Conservation (phyloP, 2,113 vertebrate species). For the Microtus richardsoni region DNA sequence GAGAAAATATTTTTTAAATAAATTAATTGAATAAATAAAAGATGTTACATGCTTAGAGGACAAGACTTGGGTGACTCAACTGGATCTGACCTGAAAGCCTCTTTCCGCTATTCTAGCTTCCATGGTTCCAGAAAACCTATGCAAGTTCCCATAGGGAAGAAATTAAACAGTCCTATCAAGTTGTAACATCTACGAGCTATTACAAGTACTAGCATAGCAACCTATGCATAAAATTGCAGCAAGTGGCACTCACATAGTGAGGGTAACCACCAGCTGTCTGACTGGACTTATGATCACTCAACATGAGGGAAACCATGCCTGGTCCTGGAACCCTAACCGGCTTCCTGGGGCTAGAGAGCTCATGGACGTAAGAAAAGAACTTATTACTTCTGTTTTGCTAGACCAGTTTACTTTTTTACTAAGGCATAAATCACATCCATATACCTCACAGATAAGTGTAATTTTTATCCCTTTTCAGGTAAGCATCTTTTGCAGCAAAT, state of each 20-base stretch:
- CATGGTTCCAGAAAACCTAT: not conserved
- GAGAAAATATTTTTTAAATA: too few relatives aligned
- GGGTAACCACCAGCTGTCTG: not conserved
- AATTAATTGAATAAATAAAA: not conserved
- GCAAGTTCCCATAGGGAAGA: not conserved
- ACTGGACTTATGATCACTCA: not conserved
- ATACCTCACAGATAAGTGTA: not conserved
- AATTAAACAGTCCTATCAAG: not conserved
- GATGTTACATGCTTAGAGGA: not conserved
- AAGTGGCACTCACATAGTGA: not conserved
- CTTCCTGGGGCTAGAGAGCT: not conserved
- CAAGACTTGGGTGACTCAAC: not conserved
- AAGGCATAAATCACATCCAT: not conserved
- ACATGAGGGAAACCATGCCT: not conserved
- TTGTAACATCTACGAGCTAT: not conserved
- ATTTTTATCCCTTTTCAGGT: not conserved
- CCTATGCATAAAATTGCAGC: not conserved
- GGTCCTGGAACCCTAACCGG: not conserved
- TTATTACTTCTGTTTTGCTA: not conserved
- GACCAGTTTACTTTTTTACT: not conserved
- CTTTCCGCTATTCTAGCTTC: not conserved
- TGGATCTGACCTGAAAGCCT: not conserved
- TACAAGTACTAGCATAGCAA: not conserved
- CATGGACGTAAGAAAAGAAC: not conserved
- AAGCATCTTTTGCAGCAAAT: not conserved